Conservation (phyloP, 2,888 invertebrate genomes). For the Macrophya alboannulata region DNA sequence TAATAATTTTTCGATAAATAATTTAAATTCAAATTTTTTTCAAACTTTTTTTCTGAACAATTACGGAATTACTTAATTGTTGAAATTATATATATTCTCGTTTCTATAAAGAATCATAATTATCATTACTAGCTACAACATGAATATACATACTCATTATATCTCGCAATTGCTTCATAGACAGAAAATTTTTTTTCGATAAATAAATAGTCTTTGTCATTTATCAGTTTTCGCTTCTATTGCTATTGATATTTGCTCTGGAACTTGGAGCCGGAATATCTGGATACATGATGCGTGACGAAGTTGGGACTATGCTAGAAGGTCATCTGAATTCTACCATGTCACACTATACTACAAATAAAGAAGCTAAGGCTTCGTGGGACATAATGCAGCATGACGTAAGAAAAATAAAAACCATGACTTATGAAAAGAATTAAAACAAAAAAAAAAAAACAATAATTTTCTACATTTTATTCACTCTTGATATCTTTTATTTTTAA, state of each 20-base stretch:
- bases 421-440: not conserved
- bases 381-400: conserved; percentile 94
- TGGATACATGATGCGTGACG: conserved; percentile 89
- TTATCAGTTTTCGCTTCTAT: conserved; percentile 87
- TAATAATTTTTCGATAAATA: too few species aligned
- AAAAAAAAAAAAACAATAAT: not conserved
- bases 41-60: too few species aligned
- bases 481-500: too few species aligned
- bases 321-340: conserved; percentile 88
- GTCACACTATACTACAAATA: conserved; percentile 85
- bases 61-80: too few species aligned
- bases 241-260: conserved; percentile 90
- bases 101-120: too few species aligned
- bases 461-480: not conserved
- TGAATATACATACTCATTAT: too few species aligned
- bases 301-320: conserved; percentile 86
- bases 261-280: conserved; percentile 93
- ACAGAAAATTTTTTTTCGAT: not conserved
- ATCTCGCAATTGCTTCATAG: too few species aligned
- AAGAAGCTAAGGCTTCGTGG: conserved; percentile 88
- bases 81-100: too few species aligned
- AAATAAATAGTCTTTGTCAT: not conserved
- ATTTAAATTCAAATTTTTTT: too few species aligned
- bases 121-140: too few species aligned
- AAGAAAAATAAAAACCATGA: conserved; percentile 77